These are phyloP conservation scores for Chionomys nivalis DNA, from an alignment of 2,113 vertebrate species.

Conservation along the genomic window DNA sequence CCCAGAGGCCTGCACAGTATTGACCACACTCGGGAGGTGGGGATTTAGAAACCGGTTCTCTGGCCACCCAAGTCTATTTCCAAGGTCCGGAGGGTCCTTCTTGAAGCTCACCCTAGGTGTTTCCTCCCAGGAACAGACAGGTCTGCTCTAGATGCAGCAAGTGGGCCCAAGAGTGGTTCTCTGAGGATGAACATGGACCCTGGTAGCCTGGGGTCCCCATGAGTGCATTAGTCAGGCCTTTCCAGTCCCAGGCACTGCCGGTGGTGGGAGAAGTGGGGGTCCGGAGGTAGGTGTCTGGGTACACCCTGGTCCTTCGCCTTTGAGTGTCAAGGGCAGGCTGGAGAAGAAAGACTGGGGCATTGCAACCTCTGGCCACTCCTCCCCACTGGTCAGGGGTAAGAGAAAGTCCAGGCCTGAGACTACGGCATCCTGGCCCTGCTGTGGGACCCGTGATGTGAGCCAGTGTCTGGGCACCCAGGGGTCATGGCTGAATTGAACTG, in stretches of 20 bases:
- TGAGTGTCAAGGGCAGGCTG: neutral
- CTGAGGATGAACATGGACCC: rapidly evolving
- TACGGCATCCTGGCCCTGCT: neutral
- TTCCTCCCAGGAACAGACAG: no score
- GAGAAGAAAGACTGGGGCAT: neutral
- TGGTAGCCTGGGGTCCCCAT: neutral
- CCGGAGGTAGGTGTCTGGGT: rapidly evolving
- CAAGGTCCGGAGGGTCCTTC: neutral
- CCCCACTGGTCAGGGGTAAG: no score
- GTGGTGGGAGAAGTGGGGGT: neutral
- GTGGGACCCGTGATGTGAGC: neutral
- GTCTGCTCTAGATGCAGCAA: neutral
- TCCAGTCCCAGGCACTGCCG: neutral
- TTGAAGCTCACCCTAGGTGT: neutral
- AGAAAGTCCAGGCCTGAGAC: neutral
- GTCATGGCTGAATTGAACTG: neutral
- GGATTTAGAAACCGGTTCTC: neutral
- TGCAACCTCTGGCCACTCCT: neutral
- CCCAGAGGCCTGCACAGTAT: neutral
- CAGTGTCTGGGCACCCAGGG: neutral
- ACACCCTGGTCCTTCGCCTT: neutral
- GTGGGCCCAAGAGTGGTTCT: no score
- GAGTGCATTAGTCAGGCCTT: neutral
- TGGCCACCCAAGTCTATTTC: neutral
- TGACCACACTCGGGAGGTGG: neutral